These are phyloP conservation scores for Emydura subglobosa DNA, from an alignment of 2,113 vertebrate species.

Conservation along the genomic window DNA sequence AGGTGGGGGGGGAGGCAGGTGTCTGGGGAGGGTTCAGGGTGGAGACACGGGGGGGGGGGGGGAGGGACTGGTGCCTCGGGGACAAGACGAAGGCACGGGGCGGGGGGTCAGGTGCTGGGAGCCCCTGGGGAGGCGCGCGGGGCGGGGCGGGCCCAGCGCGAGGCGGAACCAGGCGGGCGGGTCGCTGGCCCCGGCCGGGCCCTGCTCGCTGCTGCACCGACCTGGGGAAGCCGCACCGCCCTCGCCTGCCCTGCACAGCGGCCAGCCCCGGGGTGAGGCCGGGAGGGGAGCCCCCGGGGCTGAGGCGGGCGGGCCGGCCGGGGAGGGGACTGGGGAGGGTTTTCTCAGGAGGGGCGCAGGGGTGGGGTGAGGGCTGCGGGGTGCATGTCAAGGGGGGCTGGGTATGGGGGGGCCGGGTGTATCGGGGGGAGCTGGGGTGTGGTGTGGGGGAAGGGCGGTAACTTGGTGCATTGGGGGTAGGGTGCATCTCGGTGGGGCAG, in stretches of 20 bases:
- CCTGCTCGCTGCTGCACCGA: too few species aligned
- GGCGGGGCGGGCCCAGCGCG: conserved; percentile 52
- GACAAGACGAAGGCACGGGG: too few species aligned
- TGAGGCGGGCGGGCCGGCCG: not conserved
- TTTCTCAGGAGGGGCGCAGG: conserved; percentile 7
- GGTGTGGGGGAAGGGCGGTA: too few species aligned
- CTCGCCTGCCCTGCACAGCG: too few species aligned
- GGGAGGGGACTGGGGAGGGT: conserved; percentile 56
- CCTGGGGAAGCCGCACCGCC: too few species aligned
- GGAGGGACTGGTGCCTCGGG: not conserved
- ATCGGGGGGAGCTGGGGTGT: too few species aligned
- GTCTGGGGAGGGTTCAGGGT: not conserved
- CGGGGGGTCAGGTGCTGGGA: too few species aligned
- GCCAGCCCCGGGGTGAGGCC: too few species aligned
- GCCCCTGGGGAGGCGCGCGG: too few species aligned
- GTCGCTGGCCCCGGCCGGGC: conserved; percentile 73
- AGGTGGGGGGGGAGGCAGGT: not conserved
- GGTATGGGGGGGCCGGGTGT: conserved; percentile 42
- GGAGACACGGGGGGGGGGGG: too few species aligned
- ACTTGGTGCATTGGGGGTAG: too few species aligned
- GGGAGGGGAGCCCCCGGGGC: not conserved
- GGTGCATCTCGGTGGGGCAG: not conserved
- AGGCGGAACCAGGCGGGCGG: too few species aligned
- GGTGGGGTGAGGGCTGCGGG: conserved; percentile 60
- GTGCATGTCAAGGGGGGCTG: conserved; percentile 32